Evolutionary conservation across 2,113 vertebrate genomes (phyloP).

Genomic region (Probosciger aterrimus): DNA sequence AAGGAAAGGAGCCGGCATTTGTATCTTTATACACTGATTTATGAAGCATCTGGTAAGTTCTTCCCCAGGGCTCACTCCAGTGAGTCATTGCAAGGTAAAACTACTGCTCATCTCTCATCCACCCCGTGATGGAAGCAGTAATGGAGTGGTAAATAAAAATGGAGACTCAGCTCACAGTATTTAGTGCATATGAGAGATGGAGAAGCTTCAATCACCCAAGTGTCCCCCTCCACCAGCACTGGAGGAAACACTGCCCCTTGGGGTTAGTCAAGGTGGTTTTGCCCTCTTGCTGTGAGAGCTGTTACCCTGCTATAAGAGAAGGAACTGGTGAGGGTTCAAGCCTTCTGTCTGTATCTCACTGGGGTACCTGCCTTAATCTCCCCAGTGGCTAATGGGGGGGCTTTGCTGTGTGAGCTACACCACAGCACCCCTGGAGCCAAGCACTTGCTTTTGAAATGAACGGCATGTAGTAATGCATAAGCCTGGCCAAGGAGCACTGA

Average conservation of each 20-base stretch:
- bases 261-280: background rate
- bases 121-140: background rate
- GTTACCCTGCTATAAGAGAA: background rate
- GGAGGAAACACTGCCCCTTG: background rate
- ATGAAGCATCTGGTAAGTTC: slow-evolving; percentile 37
- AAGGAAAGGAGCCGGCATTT: slow-evolving; percentile 17
- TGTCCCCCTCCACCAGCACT: background rate
- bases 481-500: background rate
- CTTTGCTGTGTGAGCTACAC: background rate
- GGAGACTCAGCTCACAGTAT: background rate
- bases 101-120: slow-evolving; percentile 31
- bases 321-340: background rate
- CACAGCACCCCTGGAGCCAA: background rate
- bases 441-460: background rate
- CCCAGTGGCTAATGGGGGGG: accelerated
- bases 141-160: slow-evolving; percentile 26
- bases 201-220: slow-evolving; percentile 5
- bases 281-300: background rate
- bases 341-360: background rate
- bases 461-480: accelerated
- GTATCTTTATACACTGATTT: background rate
- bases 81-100: slow-evolving; percentile 44
- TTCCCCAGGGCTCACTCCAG: slow-evolving; percentile 40
- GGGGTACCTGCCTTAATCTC: background rate
- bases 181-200: background rate